A percentile compares a stretch with the other conserved stretches of the same genome.
phyloP scores from a whole-genome alignment of 2,888 invertebrate species.

The Phymatocera aterrima region DNA sequence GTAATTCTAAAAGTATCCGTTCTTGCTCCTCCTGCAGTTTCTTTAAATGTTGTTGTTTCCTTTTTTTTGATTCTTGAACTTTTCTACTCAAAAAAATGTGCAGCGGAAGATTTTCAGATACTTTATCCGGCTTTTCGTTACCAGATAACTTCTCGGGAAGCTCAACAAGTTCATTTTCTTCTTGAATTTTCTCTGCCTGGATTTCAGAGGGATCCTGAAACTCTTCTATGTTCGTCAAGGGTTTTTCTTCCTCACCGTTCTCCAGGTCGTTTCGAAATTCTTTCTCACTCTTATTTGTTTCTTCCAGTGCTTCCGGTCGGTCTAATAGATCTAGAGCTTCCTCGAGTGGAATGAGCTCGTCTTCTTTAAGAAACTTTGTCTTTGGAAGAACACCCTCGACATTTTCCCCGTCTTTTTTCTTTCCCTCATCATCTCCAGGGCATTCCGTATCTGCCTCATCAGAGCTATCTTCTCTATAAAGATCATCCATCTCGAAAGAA shows the following conservation, averaged over 20 bases:
- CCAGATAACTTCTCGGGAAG: conserved; percentile 72
- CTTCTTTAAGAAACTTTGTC: conserved; percentile 26
- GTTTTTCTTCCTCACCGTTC: conserved; percentile 14
- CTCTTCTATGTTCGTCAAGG: neutral
- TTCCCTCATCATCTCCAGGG: conserved; percentile 39
- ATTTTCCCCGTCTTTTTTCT: conserved; percentile 16
- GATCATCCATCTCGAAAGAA: conserved; percentile 61
- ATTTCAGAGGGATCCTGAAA: neutral
- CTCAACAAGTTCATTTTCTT: conserved; percentile 54
- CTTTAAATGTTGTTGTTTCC: conserved; percentile 66
- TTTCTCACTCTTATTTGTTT: neutral
- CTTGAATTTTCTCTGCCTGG: neutral
- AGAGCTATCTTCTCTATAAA: conserved; percentile 69
- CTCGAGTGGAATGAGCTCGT: conserved; percentile 66
- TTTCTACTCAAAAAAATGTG: conserved; percentile 70
- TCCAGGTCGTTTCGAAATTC: neutral
- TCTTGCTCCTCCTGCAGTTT: conserved; percentile 64
- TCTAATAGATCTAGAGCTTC: conserved; percentile 67
- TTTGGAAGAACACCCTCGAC: conserved; percentile 10
- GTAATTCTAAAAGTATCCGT: conserved; percentile 65
- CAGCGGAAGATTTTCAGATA: conserved; percentile 69
- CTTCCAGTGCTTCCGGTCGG: conserved; percentile 55
- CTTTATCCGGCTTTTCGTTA: conserved; percentile 68
- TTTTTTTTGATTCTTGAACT: conserved; percentile 70
- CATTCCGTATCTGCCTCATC: conserved; percentile 66